Evolutionary conservation across 2,113 vertebrate species (phyloP), one percentile per base, ranked within the genome.

Genomic region (Catagonus wagneri): DNA sequence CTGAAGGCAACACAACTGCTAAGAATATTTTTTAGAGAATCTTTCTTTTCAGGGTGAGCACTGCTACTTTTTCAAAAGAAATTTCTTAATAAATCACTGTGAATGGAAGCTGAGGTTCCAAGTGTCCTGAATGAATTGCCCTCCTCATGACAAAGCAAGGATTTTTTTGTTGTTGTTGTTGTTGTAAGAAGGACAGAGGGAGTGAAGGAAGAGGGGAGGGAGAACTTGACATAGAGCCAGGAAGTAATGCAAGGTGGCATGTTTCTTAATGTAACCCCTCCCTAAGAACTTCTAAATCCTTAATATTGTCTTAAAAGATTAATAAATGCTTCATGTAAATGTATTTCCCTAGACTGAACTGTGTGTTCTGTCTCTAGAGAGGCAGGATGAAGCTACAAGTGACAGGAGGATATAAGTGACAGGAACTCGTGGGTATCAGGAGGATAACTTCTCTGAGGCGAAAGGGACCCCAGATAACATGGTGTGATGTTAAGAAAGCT

Each of bases 11-110:
- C 12, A 79, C 16, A 65, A 75, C n/a, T 74, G 32, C 34, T 75
- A 76, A 96, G 81, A 86, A 89, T 85, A n/a, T 10, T 94, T 92
- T 87, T 69, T n/a, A 88, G 58, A 88, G 50, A 29, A 79, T 80
- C 71, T 89, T 84, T 92, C 66, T 87, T 72, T 90, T 93, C 19
- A 76, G 85, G 74, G 7, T 75, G 92, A 95, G 10, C 60, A 5
- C 44, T 84, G 20, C 74, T 60, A 34, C 27, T 72, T 83, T 79
- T 79, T 39, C 20, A 58, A 90, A 84, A 93, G 20, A 88, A 84
- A 84, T 50, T 93, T 74, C 54, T 72, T 86, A 58, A 78, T 20
- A 85, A 16, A 68, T 93, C 56, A 83, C 11, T 66, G 65, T 79
- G 27, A 44, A 32, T 92, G 32, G 80, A 89, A 93, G 61, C 27